These are phyloP conservation scores for Hystrix cristata DNA, from an alignment of 2,113 vertebrate species.

Conservation along the genomic window DNA sequence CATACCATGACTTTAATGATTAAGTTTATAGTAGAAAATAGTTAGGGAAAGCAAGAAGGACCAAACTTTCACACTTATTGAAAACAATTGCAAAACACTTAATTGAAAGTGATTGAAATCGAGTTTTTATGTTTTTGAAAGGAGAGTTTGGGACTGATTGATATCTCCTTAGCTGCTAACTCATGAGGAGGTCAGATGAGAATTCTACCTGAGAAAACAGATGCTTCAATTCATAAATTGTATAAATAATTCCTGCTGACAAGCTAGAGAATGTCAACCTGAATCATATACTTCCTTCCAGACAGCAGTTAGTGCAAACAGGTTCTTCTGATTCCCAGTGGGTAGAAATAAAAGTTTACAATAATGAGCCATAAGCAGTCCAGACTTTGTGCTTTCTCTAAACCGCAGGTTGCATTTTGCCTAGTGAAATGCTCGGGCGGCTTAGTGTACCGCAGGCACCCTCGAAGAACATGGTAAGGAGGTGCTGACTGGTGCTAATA, in stretches of 20 bases:
- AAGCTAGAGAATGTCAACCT: not conserved
- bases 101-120: not conserved
- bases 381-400: not conserved
- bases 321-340: not conserved
- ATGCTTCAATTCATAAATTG: not conserved
- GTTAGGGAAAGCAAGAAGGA: not conserved
- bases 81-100: not conserved
- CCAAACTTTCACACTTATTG: not conserved
- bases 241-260: constrained; percentile 39
- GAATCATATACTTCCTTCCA: not conserved
- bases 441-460: not conserved
- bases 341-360: not conserved
- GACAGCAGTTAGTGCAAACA: not conserved
- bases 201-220: constrained; percentile 39
- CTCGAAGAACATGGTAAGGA: not conserved
- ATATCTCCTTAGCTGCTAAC: not conserved
- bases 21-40: constrained; percentile 14
- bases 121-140: not conserved
- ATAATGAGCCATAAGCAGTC: not conserved
- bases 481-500: not conserved
- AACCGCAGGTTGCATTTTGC: not conserved
- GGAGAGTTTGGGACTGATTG: not conserved
- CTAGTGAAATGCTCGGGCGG: not conserved
- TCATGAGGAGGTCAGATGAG: not conserved
- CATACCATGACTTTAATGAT: not conserved